Conservation (phyloP, 2,113 vertebrate genomes). For the Heterotilapia buettikoferi region DNA sequence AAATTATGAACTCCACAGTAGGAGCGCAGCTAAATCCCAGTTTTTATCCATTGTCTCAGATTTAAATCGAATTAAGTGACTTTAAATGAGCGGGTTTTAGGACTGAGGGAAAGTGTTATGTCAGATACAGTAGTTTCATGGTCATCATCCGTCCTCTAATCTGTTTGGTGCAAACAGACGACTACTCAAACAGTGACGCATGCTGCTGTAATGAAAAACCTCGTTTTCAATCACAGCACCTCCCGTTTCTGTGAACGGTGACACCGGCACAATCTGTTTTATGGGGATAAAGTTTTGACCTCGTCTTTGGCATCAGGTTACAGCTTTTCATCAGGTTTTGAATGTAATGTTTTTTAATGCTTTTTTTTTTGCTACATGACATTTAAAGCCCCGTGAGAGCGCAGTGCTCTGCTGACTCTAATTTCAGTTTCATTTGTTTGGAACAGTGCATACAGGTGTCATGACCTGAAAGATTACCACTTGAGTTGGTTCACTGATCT, state of each 20-base stretch:
- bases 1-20: background rate
- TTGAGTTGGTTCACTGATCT: background rate
- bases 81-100: background rate
- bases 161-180: background rate
- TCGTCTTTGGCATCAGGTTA: background rate
- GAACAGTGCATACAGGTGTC: background rate
- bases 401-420: background rate
- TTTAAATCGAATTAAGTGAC: background rate
- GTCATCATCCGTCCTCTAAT: background rate
- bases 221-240: background rate
- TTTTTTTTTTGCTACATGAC: background rate
- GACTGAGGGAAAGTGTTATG: background rate
- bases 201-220: background rate
- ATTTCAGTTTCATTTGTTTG: background rate
- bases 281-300: background rate
- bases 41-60: background rate
- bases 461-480: background rate
- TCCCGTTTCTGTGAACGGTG: background rate
- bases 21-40: background rate
- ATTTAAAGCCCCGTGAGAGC: background rate
- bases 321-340: conserved; percentile 18
- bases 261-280: background rate
- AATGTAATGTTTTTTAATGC: conserved; percentile 19
- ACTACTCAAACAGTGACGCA: background rate
- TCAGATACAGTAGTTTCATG: background rate